Base-by-base conservation (phyloP, 1,140 invertebrate species). In the Teleogryllus occipitalis region DNA sequence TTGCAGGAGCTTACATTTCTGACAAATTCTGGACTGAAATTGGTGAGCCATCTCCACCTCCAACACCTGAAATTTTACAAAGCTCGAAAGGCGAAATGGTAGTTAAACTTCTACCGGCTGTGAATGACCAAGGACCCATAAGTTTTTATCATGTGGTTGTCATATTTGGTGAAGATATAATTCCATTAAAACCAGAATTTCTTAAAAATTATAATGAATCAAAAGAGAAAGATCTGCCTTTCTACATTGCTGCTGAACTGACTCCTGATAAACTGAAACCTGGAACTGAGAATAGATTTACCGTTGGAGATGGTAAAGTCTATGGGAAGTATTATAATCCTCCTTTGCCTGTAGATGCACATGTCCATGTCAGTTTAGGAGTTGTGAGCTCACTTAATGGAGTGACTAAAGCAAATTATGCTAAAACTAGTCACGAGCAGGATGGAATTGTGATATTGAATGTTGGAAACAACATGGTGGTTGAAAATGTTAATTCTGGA, bases 281-380 rank as follows among this genome's bases (percentile, higher is more conserved):
- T 80, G 90, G 81, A 87, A 84, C 86, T 85, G 90, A 87, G 80
- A 88, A 87, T 80, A 83, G 87, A 83, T 27, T 97, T 87, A 87
- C 89, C 8, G 90, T 97, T 75, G 95, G 96, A 15, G 92, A 96
- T 87, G 90, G 90, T 27, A 88, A 87, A 78, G 90, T 87, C 8
- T 94, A 95, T 84, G 92, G 93, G 81, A 90, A 90, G 0, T 97
- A 91, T 84, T 92, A 90, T 79, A 97, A 97, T 87, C 91, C 91
- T 14, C 94, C 94, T 2, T 85, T 97, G 27, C 87, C 91, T 74
- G 84, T 89, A 72, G 87, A 89, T 21, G 86, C 84, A 46, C 82
- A 91, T 83, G 91, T 93, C 82, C 90, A 93, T 81, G 88, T 97
- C 8, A 91, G 92, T 75, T 83, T 95, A 75, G 94, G 92, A 12